These are phyloP conservation scores for Bradypus variegatus DNA, from an alignment of 2,797 vertebrate genomes.

Conservation along the genomic window DNA sequence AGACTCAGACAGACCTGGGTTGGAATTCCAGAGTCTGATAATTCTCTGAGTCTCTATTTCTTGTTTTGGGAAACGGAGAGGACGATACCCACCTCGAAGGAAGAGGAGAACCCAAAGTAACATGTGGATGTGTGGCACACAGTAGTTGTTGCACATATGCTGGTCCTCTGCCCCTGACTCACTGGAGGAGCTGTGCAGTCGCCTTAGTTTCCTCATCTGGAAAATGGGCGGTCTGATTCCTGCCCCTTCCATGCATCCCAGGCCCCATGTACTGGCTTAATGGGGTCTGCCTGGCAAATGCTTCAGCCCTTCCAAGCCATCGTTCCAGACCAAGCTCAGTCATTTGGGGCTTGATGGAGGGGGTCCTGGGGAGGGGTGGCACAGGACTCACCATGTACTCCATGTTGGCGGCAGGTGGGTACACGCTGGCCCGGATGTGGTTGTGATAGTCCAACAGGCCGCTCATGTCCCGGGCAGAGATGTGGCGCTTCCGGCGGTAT, in stretches of 20 bases:
- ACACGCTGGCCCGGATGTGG: conserved; percentile 82
- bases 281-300: not conserved
- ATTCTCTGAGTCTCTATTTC: not conserved
- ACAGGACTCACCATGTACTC: conserved; percentile 86
- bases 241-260: not conserved
- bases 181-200: not conserved
- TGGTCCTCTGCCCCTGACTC: not conserved
- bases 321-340: not conserved
- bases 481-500: conserved; percentile 71
- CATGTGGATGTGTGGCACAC: not conserved
- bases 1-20: not conserved
- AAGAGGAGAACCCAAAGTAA: not conserved
- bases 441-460: conserved; percentile 87
- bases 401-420: conserved; percentile 88
- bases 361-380: not conserved
- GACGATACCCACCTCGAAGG: not conserved
- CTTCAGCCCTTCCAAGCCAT: not conserved
- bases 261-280: not conserved
- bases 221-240: not conserved
- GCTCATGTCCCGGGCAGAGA: conserved; percentile 78
- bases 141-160: too few species aligned
- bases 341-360: not conserved
- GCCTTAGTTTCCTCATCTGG: not conserved
- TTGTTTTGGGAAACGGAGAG: not conserved
- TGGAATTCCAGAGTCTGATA: not conserved